Evolutionary conservation across 1,140 invertebrate genomes (phyloP), one percentile per base, ranked within the genome.

Genomic region (Semibalanus balanoides): DNA sequence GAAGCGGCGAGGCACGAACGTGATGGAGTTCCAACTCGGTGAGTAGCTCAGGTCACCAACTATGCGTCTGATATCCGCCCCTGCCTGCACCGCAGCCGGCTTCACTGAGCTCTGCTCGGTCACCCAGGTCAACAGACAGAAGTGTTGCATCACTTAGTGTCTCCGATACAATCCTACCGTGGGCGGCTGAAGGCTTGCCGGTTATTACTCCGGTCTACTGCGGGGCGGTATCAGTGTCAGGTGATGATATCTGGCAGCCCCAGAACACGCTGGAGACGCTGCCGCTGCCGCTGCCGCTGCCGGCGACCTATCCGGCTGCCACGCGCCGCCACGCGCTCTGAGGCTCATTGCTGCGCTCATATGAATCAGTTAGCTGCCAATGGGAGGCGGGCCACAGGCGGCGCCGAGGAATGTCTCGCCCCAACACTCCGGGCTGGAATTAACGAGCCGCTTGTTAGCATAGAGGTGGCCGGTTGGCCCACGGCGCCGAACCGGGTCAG

Each of bases 1-100:
- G 81, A 87, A 88, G 77, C 85, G 87, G 75, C 84, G 89, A 76
- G 87, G 88, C 76, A 84, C 85, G 78, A 90, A 90, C 80, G 88
- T 90, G 40, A 79, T 91, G 77, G 89, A 91, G 84, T 89, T 91
- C 78, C 87, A 88, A 83, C 78, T 88, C 35, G 86, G 87, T 85
- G 79, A 83, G 81, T 40, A 40, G 17, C 35, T 40, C 35, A n/a
- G 35, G 5, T 40, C 35, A n/a, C n/a, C n/a, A n/a, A n/a, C n/a
- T n/a, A n/a, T n/a, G n/a, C n/a, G n/a, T n/a, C n/a, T n/a, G n/a
- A n/a, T n/a, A n/a, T n/a, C n/a, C n/a, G 35, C 35, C 17, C 35
- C 35, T 40, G 5, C 35, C 35, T 40, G 35, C 35, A 17, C 17
- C 35, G 17, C 35, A 40, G 5, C 35, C 35, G 35, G 35, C 17